Percentiles rank a stretch among this genome's conserved stretches.
Evolutionary conservation across 2,113 vertebrate species (phyloP).

Genomic region (Canis aureus): DNA sequence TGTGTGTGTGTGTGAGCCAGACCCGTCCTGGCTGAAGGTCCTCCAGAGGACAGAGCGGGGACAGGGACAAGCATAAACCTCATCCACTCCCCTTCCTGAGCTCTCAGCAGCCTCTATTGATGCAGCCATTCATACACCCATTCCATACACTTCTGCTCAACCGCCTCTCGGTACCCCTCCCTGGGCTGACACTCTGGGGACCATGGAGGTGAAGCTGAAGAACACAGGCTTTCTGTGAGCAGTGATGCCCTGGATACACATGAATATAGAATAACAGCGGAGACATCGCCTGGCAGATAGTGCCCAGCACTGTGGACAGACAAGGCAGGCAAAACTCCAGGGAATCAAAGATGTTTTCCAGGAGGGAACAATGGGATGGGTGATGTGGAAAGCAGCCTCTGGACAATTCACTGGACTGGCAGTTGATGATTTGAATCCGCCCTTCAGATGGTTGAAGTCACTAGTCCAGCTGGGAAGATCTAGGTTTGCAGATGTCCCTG

Average conservation of each 20-base stretch:
- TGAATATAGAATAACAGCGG: background rate
- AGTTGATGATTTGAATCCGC: background rate
- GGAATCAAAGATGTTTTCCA: background rate
- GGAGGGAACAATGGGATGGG: background rate
- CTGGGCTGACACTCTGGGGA: background rate
- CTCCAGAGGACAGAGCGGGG: background rate
- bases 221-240: background rate
- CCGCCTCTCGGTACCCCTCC: background rate
- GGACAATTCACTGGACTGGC: rapidly evolving
- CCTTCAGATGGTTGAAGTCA: background rate
- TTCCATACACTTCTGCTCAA: background rate
- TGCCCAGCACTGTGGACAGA: background rate
- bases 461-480: background rate
- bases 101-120: background rate
- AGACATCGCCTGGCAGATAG: background rate
- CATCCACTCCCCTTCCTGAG: background rate
- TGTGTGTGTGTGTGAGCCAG: background rate
- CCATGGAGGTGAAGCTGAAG: background rate
- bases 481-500: background rate
- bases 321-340: background rate
- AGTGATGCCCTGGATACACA: too few species aligned
- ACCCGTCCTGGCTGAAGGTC: background rate
- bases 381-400: background rate
- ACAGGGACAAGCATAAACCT: background rate
- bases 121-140: background rate